Percentiles rank a stretch among this genome's conserved stretches.
Evolutionary conservation across 2,888 invertebrate genomes (phyloP).

Genomic region (Plebejus anna): DNA sequence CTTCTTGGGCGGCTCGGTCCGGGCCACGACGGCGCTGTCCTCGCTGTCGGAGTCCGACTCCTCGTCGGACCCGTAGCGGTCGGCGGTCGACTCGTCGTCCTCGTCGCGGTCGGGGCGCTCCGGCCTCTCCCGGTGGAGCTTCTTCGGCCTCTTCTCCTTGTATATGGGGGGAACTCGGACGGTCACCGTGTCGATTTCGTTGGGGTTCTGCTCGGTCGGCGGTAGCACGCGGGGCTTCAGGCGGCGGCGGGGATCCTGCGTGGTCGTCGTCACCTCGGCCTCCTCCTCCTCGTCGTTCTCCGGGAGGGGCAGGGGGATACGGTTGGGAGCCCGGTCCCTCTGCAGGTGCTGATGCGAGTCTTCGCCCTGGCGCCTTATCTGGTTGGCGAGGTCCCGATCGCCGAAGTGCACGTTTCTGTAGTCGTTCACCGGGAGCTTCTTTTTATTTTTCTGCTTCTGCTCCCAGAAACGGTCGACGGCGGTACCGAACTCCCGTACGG

Average conservation of each 20-base stretch:
- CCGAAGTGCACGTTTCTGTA: constrained; percentile 70
- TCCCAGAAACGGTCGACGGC: constrained; percentile 72
- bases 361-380: constrained; percentile 44
- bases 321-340: constrained; percentile 49
- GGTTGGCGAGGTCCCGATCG: constrained; percentile 55
- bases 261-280: constrained; percentile 64
- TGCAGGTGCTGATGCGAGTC: constrained; percentile 52
- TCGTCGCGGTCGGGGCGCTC: constrained; percentile 48
- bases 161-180: constrained; percentile 75
- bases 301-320: constrained; percentile 46
- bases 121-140: constrained; percentile 59
- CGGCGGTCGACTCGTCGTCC: constrained; percentile 43
- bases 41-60: constrained; percentile 52
- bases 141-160: constrained; percentile 65
- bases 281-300: constrained; percentile 54
- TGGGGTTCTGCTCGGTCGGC: constrained; percentile 72
- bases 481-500: constrained; percentile 59
- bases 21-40: constrained; percentile 49
- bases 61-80: constrained; percentile 40
- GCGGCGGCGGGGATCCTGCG: constrained; percentile 63
- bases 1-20: constrained; percentile 54
- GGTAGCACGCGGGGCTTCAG: constrained; percentile 68
- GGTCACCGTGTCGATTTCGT: constrained; percentile 73
- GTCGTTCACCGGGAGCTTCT: constrained; percentile 52
- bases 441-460: constrained; percentile 50